Evolutionary conservation across 1,140 invertebrate genomes (phyloP).

Genomic region (Sarcophaga peregrina): DNA sequence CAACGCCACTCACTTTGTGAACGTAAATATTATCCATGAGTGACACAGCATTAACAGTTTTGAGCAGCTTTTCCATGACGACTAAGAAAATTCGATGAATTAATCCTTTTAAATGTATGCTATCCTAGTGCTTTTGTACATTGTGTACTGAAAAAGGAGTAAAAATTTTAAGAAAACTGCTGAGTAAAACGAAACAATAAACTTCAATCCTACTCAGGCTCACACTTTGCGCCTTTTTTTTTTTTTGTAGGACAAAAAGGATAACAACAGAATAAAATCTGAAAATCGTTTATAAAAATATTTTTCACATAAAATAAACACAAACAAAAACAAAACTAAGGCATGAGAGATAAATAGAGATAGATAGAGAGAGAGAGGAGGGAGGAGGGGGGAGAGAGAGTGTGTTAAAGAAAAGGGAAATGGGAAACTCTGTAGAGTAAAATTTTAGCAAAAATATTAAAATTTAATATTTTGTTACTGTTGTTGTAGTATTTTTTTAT

Average conservation of each 20-base stretch:
- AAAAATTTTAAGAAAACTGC: not conserved
- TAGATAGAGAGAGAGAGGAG: not conserved
- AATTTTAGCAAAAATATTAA: slow-evolving; percentile 33
- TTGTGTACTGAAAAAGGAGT: slow-evolving; percentile 15
- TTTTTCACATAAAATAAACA: too few species aligned
- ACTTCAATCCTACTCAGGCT: not conserved
- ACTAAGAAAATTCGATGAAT: too few species aligned
- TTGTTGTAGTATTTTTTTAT: not conserved
- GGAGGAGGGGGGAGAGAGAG: too few species aligned
- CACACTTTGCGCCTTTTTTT: not conserved
- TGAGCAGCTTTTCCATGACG: too few species aligned
- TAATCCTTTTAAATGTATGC: not conserved
- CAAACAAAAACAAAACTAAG: not conserved
- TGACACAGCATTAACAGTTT: too few species aligned
- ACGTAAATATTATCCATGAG: too few species aligned
- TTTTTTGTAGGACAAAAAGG: slow-evolving; percentile 1
- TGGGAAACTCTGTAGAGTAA: not conserved
- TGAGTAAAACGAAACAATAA: slow-evolving; percentile 16
- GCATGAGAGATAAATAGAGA: not conserved
- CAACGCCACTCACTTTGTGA: too few species aligned
- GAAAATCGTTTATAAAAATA: not conserved
- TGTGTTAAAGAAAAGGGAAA: not conserved
- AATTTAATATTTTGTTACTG: slow-evolving; percentile 22
- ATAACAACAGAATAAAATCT: slow-evolving; percentile 17
- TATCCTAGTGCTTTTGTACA: not conserved